Conservation (phyloP, 64 coral and sea anemone species). For the Porites lutea region DNA sequence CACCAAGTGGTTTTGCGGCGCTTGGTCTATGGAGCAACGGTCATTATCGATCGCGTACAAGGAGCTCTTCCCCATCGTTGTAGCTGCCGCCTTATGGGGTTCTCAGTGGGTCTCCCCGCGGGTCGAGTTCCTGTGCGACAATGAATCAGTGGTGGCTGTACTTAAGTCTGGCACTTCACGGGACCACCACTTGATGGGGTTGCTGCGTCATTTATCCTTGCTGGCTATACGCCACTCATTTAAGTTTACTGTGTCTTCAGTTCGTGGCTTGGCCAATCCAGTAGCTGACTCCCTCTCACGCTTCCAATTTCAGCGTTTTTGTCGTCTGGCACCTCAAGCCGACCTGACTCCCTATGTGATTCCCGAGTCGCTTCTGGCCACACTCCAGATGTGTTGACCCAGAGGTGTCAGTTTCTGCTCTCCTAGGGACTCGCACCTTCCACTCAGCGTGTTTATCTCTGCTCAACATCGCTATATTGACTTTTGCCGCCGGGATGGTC, state of each 20-base stretch:
- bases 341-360: not conserved
- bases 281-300: not conserved
- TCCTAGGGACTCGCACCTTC: slow-evolving; percentile 8
- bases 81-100: slow-evolving; percentile 6
- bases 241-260: not conserved
- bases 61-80: slow-evolving; percentile 24
- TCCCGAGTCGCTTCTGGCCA: not conserved
- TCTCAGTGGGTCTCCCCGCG: not conserved
- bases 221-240: not conserved
- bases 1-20: slow-evolving; percentile 14
- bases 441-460: not conserved
- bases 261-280: not conserved
- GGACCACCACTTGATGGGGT: not conserved
- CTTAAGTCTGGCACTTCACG: slow-evolving; percentile 14
- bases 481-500: not conserved
- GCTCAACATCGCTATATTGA: not conserved
- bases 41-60: slow-evolving; percentile 27
- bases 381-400: not conserved
- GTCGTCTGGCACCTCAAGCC: not conserved
- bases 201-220: not conserved
- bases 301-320: not conserved
- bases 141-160: slow-evolving; percentile 25
- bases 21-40: not conserved
- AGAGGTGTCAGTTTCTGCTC: not conserved
- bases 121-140: slow-evolving; percentile 14